These are phyloP conservation scores for Panopea generosa DNA, from an alignment of 2,888 invertebrate species.

Conservation along the genomic window DNA sequence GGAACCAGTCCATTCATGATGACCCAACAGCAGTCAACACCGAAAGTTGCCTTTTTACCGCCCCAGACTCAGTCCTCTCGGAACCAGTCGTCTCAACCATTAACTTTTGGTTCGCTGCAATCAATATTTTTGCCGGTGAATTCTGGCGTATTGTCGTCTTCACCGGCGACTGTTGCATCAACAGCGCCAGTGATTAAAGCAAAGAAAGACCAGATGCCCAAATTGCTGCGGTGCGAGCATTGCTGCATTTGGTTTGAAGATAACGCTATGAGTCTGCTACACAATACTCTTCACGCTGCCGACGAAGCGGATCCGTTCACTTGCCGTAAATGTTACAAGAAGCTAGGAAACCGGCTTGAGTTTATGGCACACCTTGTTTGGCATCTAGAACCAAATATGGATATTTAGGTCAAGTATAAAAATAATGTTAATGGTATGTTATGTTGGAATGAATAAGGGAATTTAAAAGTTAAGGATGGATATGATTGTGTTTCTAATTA, in stretches of 20 bases:
- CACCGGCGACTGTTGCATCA: background rate
- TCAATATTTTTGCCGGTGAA: slow-evolving; percentile 25
- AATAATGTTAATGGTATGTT: too few species aligned
- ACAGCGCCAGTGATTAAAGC: background rate
- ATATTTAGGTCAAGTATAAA: slow-evolving; percentile 32
- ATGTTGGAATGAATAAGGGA: too few species aligned
- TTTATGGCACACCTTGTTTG: slow-evolving; percentile 78
- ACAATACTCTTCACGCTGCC: slow-evolving; percentile 74
- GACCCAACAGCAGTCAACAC: slow-evolving; percentile 9
- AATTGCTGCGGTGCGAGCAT: slow-evolving; percentile 65
- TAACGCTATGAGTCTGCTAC: slow-evolving; percentile 72
- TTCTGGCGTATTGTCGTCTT: slow-evolving; percentile 1
- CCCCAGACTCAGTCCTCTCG: slow-evolving; percentile 14
- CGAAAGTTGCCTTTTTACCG: slow-evolving; percentile 53
- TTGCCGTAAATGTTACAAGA: slow-evolving; percentile 76
- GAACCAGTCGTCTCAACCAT: too few species aligned
- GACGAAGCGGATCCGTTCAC: slow-evolving; percentile 76
- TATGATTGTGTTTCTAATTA: too few species aligned
- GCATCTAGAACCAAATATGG: slow-evolving; percentile 77
- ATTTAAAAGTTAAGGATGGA: too few species aligned
- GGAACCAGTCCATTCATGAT: background rate
- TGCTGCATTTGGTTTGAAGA: slow-evolving; percentile 74
- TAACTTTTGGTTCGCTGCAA: slow-evolving; percentile 10
- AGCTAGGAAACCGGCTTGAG: slow-evolving; percentile 76
- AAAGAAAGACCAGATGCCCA: slow-evolving; percentile 23